These are phyloP conservation scores for Orthonevra nobilis DNA, from an alignment of 2,888 invertebrate species.

Conservation along the genomic window DNA sequence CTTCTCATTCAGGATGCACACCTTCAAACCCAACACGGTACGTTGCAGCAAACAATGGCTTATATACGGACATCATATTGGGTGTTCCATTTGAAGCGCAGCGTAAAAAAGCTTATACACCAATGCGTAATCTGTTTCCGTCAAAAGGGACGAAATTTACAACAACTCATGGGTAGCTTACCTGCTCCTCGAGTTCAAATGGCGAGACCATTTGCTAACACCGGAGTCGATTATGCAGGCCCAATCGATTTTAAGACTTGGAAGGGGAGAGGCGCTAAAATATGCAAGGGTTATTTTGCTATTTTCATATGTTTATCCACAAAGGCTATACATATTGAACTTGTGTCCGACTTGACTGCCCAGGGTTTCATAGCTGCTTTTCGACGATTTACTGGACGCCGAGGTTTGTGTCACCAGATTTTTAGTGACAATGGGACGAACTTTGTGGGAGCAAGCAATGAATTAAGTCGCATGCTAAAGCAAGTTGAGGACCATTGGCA, in stretches of 20 bases:
- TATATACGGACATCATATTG: too few species aligned
- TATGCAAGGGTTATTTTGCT: slow-evolving; percentile 25
- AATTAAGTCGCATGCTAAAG: neutral
- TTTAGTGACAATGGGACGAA: slow-evolving; percentile 30
- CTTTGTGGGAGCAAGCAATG: slow-evolving; percentile 20
- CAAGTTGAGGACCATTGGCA: neutral
- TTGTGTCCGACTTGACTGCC: slow-evolving; percentile 21
- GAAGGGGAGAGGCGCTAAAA: slow-evolving; percentile 30
- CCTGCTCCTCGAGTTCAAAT: slow-evolving; percentile 7
- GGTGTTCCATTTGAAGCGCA: slow-evolving; percentile 21
- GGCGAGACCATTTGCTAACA: slow-evolving; percentile 11
- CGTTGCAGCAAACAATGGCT: too few species aligned
- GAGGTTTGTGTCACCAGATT: slow-evolving; percentile 13
- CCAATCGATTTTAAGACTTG: slow-evolving; percentile 20
- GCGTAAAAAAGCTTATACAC: slow-evolving; percentile 13
- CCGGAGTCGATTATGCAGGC: slow-evolving; percentile 25
- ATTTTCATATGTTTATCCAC: slow-evolving; percentile 36
- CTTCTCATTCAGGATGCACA: slow-evolving; percentile 40
- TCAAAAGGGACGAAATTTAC: neutral
- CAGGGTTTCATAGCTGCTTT: slow-evolving; percentile 18
- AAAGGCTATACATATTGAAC: slow-evolving; percentile 38
- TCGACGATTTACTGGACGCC: slow-evolving; percentile 32
- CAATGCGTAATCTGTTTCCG: slow-evolving; percentile 21
- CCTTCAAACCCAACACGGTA: slow-evolving; percentile 7
- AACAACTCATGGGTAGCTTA: slow-evolving; percentile 13